Percentiles rank a stretch among this genome's conserved stretches.
Conservation (phyloP, 2,888 invertebrate genomes). For the Acanthococcus lagerstroemiae region DNA sequence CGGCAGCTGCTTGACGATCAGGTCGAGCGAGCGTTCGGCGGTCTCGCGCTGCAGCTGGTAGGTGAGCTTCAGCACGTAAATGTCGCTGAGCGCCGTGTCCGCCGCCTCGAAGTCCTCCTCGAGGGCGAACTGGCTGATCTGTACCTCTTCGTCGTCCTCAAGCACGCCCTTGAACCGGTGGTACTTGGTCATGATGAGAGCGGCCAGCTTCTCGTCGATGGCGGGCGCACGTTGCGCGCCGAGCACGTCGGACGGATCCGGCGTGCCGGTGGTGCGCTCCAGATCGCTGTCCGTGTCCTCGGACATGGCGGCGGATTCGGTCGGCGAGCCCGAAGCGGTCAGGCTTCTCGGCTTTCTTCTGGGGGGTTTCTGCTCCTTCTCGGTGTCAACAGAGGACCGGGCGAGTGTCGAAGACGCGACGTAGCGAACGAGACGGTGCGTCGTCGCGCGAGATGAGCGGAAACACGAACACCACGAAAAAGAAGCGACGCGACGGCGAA, state of each 20-base stretch:
- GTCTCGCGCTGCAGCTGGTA: conserved; percentile 46
- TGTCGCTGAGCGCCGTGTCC: conserved; percentile 65
- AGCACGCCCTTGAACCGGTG: conserved; percentile 19
- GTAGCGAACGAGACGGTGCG: not conserved
- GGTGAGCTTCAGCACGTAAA: conserved; percentile 61
- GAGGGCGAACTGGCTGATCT: not conserved
- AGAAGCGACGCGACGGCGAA: not conserved
- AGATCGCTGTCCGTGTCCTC: conserved; percentile 26
- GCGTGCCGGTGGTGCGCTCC: conserved; percentile 31
- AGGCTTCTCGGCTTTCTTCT: too few relatives aligned
- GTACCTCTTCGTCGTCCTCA: conserved; percentile 10
- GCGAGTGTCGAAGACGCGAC: not conserved
- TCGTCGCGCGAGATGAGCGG: not conserved
- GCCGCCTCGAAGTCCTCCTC: conserved; percentile 43
- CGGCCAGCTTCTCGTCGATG: conserved; percentile 14
- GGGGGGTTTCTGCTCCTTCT: too few relatives aligned
- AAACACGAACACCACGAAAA: not conserved
- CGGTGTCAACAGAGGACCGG: not conserved
- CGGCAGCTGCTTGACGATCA: conserved; percentile 67
- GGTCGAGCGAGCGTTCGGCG: conserved; percentile 40
- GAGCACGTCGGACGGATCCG: conserved; percentile 32
- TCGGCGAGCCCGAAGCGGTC: too few relatives aligned
- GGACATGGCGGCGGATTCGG: conserved; percentile 3
- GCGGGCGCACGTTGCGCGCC: conserved; percentile 18
- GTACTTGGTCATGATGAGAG: conserved; percentile 16